phyloP scores from a whole-genome alignment of 2,888 invertebrate genomes.

The Allolobophora icterica region DNA sequence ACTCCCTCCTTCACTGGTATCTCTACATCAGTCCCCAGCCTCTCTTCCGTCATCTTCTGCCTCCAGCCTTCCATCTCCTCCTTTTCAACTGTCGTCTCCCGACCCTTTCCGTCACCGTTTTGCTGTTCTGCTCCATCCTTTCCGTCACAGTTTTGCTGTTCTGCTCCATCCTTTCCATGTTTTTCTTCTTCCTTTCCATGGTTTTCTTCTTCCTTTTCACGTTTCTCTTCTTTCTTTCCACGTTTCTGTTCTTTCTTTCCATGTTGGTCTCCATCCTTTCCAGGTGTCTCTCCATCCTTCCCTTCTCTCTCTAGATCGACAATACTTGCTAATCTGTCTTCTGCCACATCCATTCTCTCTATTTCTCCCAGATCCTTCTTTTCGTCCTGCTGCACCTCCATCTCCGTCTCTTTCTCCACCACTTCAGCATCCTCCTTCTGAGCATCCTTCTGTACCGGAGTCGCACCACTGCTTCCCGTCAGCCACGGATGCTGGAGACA shows the following conservation, averaged over 20 bases:
- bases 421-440: background rate
- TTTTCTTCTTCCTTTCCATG: background rate
- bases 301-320: background rate
- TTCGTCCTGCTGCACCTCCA: too few species aligned
- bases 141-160: too few species aligned
- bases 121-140: background rate
- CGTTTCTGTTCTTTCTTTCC: background rate
- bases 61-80: background rate
- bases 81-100: too few species aligned
- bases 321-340: background rate
- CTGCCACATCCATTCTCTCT: background rate
- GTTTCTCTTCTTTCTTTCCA: background rate
- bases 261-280: background rate
- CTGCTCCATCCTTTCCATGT: background rate
- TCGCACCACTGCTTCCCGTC: background rate
- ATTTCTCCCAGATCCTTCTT: background rate
- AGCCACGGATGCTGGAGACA: slow-evolving; percentile 37
- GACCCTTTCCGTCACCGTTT: background rate
- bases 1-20: background rate
- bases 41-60: slow-evolving; percentile 18
- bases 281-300: slow-evolving; percentile 6
- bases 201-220: background rate
- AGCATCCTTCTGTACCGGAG: background rate
- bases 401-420: slow-evolving; percentile 3
- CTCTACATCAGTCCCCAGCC: background rate